These are phyloP conservation scores for Villa cingulata DNA, from an alignment of 2,888 invertebrate genomes.

Conservation along the genomic window DNA sequence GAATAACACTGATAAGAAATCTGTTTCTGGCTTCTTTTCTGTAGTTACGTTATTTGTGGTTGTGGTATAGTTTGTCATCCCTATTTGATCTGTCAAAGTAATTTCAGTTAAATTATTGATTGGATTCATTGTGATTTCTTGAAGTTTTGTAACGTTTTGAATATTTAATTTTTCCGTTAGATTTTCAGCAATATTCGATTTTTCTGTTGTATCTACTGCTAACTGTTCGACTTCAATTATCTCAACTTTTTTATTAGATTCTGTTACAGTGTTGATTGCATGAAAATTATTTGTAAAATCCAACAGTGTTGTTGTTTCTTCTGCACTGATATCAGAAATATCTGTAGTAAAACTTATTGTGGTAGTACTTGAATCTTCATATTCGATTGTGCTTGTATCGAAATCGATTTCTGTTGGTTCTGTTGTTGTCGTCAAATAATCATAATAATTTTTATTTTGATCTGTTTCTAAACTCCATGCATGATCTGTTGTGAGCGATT, in stretches of 20 bases:
- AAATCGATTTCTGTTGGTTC: background rate
- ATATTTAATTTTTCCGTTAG: too few relatives aligned
- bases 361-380: background rate
- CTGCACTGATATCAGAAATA: background rate
- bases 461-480: too few relatives aligned
- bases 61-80: background rate
- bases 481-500: background rate
- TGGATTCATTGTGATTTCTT: background rate
- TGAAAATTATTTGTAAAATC: background rate
- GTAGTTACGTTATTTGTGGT: background rate
- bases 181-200: too few relatives aligned
- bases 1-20: constrained; percentile 10
- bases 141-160: too few relatives aligned
- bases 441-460: background rate
- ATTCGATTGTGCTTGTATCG: background rate
- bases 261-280: background rate
- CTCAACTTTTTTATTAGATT: background rate
- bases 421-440: background rate
- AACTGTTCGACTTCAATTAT: too few relatives aligned
- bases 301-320: background rate
- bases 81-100: constrained; percentile 7
- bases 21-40: constrained; percentile 1
- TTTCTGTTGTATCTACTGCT: too few relatives aligned
- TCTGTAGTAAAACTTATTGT: background rate
- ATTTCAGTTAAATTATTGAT: background rate